These are phyloP conservation scores for Siderastrea radians DNA, from an alignment of 92 coral and sea anemone species.

Conservation along the genomic window DNA sequence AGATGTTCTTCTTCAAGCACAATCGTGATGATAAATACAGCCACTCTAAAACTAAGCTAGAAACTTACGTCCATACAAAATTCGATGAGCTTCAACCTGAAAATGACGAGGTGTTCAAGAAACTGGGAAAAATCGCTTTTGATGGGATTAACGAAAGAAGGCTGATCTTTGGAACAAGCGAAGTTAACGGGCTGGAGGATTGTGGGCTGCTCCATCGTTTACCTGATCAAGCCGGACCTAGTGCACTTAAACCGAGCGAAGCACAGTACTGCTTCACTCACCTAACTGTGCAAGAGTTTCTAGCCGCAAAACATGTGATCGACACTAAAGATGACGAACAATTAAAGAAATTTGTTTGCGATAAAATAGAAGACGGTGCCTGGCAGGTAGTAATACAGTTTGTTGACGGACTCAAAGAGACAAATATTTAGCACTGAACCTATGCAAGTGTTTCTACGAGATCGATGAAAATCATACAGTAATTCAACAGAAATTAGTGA, in stretches of 20 bases:
- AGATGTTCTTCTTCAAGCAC: slow-evolving; percentile 30
- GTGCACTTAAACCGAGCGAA: background rate
- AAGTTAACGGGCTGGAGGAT: too few species aligned
- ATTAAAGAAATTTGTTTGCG: slow-evolving; percentile 3
- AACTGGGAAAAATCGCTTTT: slow-evolving; percentile 16
- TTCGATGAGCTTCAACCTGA: background rate
- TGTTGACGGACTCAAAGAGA: slow-evolving; percentile 31
- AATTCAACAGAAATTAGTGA: background rate
- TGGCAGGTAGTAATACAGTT: slow-evolving; percentile 71
- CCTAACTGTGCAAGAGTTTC: slow-evolving; percentile 61
- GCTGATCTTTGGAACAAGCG: too few species aligned
- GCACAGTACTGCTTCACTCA: slow-evolving; percentile 58
- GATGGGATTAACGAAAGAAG: background rate
- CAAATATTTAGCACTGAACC: background rate
- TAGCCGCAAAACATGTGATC: slow-evolving; percentile 29
- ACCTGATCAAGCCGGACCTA: too few species aligned
- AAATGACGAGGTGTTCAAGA: background rate
- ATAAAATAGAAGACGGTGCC: slow-evolving; percentile 9
- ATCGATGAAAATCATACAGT: background rate
- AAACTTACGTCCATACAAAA: background rate
- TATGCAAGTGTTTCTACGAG: background rate
- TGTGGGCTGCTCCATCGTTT: too few species aligned
- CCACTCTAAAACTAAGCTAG: background rate
- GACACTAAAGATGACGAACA: background rate
- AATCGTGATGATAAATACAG: background rate